phyloP scores from a whole-genome alignment of 2,888 invertebrate genomes.

The Rhamphomyia laevipes region DNA sequence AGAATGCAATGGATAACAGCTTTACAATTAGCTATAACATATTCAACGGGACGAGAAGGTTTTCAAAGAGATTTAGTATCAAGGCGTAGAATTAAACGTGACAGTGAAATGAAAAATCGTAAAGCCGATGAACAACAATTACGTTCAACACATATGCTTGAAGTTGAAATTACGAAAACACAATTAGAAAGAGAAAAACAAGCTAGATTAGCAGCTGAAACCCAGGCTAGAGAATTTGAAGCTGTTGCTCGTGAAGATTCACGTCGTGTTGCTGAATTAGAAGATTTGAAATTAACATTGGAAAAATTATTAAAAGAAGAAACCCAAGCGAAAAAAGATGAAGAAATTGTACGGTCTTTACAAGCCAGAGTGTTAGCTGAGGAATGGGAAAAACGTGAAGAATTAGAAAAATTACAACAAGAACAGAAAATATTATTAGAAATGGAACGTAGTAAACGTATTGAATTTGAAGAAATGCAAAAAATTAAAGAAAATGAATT shows the following conservation, averaged over 20 bases:
- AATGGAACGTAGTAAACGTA: conserved; percentile 61
- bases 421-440: conserved; percentile 62
- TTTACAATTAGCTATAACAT: conserved; percentile 56
- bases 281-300: conserved; percentile 54
- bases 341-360: conserved; percentile 62
- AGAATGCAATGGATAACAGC: conserved; percentile 68
- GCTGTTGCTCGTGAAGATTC: conserved; percentile 60
- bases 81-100: conserved; percentile 37
- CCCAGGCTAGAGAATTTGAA: conserved; percentile 44
- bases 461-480: conserved; percentile 60
- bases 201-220: conserved; percentile 42
- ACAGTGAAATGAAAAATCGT: conserved; percentile 37
- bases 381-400: conserved; percentile 74
- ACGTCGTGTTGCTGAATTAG: conserved; percentile 59
- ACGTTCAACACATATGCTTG: conserved; percentile 46
- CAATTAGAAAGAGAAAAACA: conserved; percentile 53
- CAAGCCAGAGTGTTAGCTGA: conserved; percentile 65
- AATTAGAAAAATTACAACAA: conserved; percentile 65
- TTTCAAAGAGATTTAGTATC: conserved; percentile 53
- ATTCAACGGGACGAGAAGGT: conserved; percentile 55
- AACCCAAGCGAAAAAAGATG: conserved; percentile 71
- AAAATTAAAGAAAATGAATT: conserved; percentile 57
- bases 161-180: conserved; percentile 45
- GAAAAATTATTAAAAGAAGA: conserved; percentile 67
- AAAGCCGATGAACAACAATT: conserved; percentile 42